Percentiles rank a stretch among this genome's conserved stretches.
These are phyloP conservation scores for Hoplodrina blanda DNA, from an alignment of 2,888 invertebrate species.

Conservation along the genomic window DNA sequence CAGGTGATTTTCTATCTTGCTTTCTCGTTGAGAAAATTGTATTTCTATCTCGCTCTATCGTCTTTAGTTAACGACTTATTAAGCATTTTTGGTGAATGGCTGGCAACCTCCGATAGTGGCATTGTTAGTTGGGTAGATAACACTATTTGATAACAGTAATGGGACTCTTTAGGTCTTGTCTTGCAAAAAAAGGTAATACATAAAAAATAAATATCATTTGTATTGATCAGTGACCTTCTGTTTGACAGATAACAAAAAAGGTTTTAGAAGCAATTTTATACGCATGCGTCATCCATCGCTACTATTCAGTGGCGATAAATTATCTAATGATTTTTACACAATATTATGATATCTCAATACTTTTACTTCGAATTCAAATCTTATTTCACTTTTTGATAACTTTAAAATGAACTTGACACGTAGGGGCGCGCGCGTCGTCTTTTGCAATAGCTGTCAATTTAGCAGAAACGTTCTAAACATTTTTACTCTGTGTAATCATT, in stretches of 20 bases:
- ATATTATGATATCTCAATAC: conserved; percentile 31
- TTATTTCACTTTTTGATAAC: conserved; percentile 30
- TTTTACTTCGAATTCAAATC: conserved; percentile 31
- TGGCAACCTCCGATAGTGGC: conserved; percentile 44
- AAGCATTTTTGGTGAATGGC: conserved; percentile 62
- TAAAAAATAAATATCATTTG: conserved; percentile 26
- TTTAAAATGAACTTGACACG: conserved; percentile 46
- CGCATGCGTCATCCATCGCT: conserved; percentile 43
- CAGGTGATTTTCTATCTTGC: conserved; percentile 48
- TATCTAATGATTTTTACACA: conserved; percentile 42
- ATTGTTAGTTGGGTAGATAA: conserved; percentile 44
- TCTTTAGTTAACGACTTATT: conserved; percentile 56
- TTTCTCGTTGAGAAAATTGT: conserved; percentile 31
- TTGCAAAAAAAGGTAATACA: conserved; percentile 35
- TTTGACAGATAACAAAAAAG: conserved; percentile 49
- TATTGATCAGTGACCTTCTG: conserved; percentile 22
- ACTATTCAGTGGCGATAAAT: conserved; percentile 23
- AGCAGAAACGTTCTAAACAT: not conserved
- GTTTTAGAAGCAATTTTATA: conserved; percentile 36
- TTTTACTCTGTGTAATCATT: not conserved
- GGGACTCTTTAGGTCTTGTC: conserved; percentile 37
- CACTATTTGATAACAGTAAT: conserved; percentile 50
- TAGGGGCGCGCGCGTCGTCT: not conserved
- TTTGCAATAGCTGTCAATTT: conserved; percentile 31
- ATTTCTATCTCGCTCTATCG: conserved; percentile 43